Conservation (phyloP, 2,888 invertebrate species). For the Drosophila macrospina region DNA sequence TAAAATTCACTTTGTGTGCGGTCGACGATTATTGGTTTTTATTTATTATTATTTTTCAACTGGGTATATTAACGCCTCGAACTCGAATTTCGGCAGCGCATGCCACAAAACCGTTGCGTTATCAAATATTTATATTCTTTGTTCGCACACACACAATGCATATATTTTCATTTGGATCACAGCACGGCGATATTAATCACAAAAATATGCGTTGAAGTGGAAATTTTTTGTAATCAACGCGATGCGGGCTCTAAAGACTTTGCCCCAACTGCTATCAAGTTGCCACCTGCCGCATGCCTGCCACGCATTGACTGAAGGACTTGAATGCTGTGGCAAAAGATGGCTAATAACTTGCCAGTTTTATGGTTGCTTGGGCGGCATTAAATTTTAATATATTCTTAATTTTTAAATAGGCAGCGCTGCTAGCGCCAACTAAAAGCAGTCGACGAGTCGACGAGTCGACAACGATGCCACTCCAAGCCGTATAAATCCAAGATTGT, state of each 20-base stretch:
- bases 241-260: slow-evolving; percentile 41
- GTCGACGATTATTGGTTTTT: slow-evolving; percentile 57
- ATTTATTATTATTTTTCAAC: slow-evolving; percentile 24
- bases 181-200: slow-evolving; percentile 68
- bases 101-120: slow-evolving; percentile 22
- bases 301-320: neutral
- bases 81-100: neutral
- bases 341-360: slow-evolving; percentile 69
- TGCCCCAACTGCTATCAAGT: slow-evolving; percentile 1
- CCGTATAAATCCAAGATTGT: slow-evolving; percentile 79
- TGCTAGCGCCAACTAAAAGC: slow-evolving; percentile 51
- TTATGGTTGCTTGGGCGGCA: slow-evolving; percentile 56
- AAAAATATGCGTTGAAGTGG: slow-evolving; percentile 71
- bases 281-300: neutral
- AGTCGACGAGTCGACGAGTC: slow-evolving; percentile 27
- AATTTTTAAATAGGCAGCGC: slow-evolving; percentile 75
- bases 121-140: slow-evolving; percentile 68
- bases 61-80: slow-evolving; percentile 39
- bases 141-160: slow-evolving; percentile 43
- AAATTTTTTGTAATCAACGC: slow-evolving; percentile 71
- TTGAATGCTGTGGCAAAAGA: slow-evolving; percentile 33
- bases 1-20: slow-evolving; percentile 78
- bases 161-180: slow-evolving; percentile 48
- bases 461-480: slow-evolving; percentile 68
- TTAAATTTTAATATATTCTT: slow-evolving; percentile 75